Conservation (phyloP, 1,140 invertebrate genomes). For the Drosophila melanica region DNA sequence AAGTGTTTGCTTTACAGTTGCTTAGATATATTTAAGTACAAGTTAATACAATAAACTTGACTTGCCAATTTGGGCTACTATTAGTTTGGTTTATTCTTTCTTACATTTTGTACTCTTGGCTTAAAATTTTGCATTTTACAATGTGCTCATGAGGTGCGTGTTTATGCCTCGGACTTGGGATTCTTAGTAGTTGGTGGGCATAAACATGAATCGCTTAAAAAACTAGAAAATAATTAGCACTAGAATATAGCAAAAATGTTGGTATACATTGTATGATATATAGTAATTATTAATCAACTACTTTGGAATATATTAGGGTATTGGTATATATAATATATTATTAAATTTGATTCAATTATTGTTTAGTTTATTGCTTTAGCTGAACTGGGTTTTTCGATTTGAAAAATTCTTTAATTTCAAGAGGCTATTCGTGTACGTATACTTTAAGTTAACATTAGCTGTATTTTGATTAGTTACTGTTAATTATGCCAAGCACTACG, state of each 20-base stretch:
- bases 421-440: conserved; percentile 66
- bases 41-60: conserved; percentile 33
- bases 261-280: conserved; percentile 50
- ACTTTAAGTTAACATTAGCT: conserved; percentile 56
- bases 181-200: conserved; percentile 54
- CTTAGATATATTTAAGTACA: conserved; percentile 42
- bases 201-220: conserved; percentile 47
- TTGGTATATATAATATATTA: conserved; percentile 3
- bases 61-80: conserved; percentile 56
- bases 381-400: conserved; percentile 15
- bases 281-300: conserved; percentile 16
- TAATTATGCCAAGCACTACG: conserved; percentile 20
- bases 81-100: conserved; percentile 18
- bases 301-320: not conserved
- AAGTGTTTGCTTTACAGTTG: conserved; percentile 78
- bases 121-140: conserved; percentile 79
- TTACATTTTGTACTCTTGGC: conserved; percentile 75
- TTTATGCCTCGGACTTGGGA: conserved; percentile 54
- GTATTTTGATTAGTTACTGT: conserved; percentile 23
- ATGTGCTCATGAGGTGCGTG: conserved; percentile 62
- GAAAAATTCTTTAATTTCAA: conserved; percentile 66
- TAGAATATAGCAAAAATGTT: conserved; percentile 16
- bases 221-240: conserved; percentile 46
- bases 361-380: conserved; percentile 68
- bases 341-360: conserved; percentile 48